Conservation (phyloP, 2,797 vertebrate species). For the Takifugu ocellatus region DNA sequence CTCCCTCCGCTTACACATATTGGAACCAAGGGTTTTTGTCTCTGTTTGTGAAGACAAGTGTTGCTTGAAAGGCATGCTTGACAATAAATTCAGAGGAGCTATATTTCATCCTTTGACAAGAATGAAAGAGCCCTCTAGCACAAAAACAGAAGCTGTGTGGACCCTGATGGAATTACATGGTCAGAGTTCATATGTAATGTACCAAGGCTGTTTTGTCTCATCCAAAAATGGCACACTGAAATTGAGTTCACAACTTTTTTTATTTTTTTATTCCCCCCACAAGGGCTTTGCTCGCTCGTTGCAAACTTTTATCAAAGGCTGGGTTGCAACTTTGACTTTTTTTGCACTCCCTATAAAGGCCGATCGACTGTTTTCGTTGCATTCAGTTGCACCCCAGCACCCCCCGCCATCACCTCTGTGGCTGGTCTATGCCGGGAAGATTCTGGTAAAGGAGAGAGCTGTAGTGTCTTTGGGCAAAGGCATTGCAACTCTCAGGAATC, state of each 20-base stretch:
- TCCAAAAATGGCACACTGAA: conserved; percentile 16
- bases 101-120: conserved; percentile 52
- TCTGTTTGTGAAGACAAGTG: conserved; percentile 51
- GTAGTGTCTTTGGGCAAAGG: too few relatives aligned
- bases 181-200: conserved; percentile 29
- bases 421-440: too few relatives aligned
- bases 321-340: conserved; percentile 2
- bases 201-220: conserved; percentile 11
- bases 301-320: conserved; percentile 2
- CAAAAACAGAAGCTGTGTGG: conserved; percentile 8
- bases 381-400: too few relatives aligned
- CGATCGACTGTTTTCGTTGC: too few relatives aligned
- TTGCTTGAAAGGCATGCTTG: conserved; percentile 61
- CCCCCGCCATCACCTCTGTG: too few relatives aligned
- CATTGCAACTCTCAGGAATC: too few relatives aligned
- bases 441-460: too few relatives aligned
- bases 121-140: conserved; percentile 23
- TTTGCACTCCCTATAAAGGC: too few relatives aligned
- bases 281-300: conserved; percentile 4
- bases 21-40: conserved; percentile 49
- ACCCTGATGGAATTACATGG: conserved; percentile 31
- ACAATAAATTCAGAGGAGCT: conserved; percentile 50
- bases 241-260: conserved; percentile 4
- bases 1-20: conserved; percentile 41
- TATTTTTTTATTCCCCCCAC: neutral